Base-by-base conservation (phyloP, 2,797 vertebrate species). In the Falco berigora region DNA sequence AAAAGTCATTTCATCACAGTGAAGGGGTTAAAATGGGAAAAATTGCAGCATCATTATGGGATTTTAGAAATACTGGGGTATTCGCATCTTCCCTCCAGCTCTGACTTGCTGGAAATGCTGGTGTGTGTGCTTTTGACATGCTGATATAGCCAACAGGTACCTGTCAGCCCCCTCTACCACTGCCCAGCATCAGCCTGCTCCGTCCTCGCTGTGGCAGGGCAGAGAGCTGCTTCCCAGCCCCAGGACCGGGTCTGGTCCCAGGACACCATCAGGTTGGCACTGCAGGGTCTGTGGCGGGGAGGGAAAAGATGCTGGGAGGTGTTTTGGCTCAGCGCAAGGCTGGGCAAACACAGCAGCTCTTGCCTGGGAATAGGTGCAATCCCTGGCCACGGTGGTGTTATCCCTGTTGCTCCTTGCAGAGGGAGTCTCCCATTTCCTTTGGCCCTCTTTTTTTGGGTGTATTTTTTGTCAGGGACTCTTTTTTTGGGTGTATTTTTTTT, bases 291-390 rank as follows among this genome's bases (percentile, higher is more conserved):
- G 28, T 63, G 52, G 14, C 0, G 2, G 25, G 25, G n/a, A 63
- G 38, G 20, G 46, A 79, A 86, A 50, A 86, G 28, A 61, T 49
- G 10, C 49, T 1, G 5, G 16, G 40, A 94, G 5, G 24, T 61
- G 61, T 88, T 94, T 46, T 77, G 52, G 40, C 44, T 88, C 49
- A 0, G 1, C 2, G 4, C 44, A 34, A 58, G 23, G 56, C 52
- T 95, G 76, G 91, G 36, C 42, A 95, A 95, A 94, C 68, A 71
- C 67, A 61, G 49, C n/a, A 67, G 44, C 5, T 34, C 81, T 79
- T 74, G 8, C 71, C 40, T 83, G 78, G 52, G 44, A 89, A 64
- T 71, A 83, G 59, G 25, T 44, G 75, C 68, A 80, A 24, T 42
- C 23, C 46, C n/a, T 56, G 67, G 53, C 52, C 23, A 25, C 3